Evolutionary conservation across 2,888 invertebrate species (phyloP).

Genomic region (Diabrotica balteata): DNA sequence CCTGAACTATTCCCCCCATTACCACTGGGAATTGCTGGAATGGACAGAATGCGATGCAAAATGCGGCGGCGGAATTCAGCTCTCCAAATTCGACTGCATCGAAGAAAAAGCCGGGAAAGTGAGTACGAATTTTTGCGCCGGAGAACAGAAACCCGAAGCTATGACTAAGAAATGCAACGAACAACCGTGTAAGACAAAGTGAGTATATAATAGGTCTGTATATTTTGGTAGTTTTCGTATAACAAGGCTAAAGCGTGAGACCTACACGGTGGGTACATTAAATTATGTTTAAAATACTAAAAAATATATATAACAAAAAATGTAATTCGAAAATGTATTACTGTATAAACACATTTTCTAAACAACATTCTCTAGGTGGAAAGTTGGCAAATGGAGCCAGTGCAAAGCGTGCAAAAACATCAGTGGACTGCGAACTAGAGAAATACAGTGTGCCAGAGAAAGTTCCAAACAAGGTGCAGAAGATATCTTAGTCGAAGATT

Average conservation of each 20-base stretch:
- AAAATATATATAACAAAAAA: no score
- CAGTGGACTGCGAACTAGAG: constrained; percentile 59
- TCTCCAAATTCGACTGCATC: constrained; percentile 65
- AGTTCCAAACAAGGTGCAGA: constrained; percentile 59
- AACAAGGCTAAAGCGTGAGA: no score
- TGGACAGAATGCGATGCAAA: constrained; percentile 69
- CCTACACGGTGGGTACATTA: no score
- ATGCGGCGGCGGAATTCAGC: constrained; percentile 69
- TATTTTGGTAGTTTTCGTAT: neutral
- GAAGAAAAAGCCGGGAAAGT: constrained; percentile 70
- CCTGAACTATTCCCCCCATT: constrained; percentile 63
- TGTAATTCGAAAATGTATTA: no score
- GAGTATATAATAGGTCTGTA: constrained; percentile 27
- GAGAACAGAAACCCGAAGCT: constrained; percentile 57
- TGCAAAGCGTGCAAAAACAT: constrained; percentile 66
- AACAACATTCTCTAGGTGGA: constrained; percentile 62
- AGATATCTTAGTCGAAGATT: constrained; percentile 59
- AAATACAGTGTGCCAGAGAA: constrained; percentile 63
- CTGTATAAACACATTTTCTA: no score
- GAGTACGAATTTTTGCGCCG: constrained; percentile 63
- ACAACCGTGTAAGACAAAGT: constrained; percentile 63
- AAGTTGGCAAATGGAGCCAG: constrained; percentile 69
- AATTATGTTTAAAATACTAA: no score
- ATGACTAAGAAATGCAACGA: constrained; percentile 61
- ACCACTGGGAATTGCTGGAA: constrained; percentile 69